phyloP scores from a whole-genome alignment of 2,888 invertebrate genomes.

The Amiota minor region DNA sequence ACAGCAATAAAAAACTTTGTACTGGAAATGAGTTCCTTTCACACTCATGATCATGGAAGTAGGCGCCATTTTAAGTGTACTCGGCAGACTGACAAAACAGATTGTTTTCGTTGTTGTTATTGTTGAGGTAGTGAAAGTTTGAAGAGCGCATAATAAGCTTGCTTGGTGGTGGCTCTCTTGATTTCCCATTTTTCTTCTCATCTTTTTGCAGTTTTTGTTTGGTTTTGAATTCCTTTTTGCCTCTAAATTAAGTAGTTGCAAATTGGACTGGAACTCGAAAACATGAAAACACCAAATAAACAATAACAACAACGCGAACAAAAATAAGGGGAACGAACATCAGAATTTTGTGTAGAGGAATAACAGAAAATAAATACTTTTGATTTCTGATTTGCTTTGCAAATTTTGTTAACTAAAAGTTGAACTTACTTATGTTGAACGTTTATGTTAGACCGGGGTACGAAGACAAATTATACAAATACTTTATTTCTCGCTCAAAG shows the following conservation, averaged over 20 bases:
- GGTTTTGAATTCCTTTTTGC: too few species aligned
- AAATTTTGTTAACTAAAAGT: too few species aligned
- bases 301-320: background rate
- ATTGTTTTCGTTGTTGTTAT: conserved; percentile 28
- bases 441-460: too few species aligned
- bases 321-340: background rate
- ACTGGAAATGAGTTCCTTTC: conserved; percentile 10
- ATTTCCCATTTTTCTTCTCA: conserved; percentile 36
- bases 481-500: too few species aligned
- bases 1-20: conserved; percentile 23
- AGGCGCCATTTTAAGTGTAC: background rate
- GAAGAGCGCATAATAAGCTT: conserved; percentile 66
- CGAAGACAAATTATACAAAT: too few species aligned
- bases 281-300: background rate
- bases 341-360: too few species aligned
- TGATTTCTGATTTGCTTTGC: too few species aligned
- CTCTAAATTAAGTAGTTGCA: conserved; percentile 19
- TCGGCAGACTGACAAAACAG: conserved; percentile 14
- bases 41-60: too few species aligned
- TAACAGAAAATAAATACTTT: background rate
- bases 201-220: conserved; percentile 20
- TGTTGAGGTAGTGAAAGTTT: conserved; percentile 51
- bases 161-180: conserved; percentile 35
- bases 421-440: too few species aligned
- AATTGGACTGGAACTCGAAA: conserved; percentile 20